phyloP scores from a whole-genome alignment of 1,140 invertebrate genomes.

The Epicauta chinensis region DNA sequence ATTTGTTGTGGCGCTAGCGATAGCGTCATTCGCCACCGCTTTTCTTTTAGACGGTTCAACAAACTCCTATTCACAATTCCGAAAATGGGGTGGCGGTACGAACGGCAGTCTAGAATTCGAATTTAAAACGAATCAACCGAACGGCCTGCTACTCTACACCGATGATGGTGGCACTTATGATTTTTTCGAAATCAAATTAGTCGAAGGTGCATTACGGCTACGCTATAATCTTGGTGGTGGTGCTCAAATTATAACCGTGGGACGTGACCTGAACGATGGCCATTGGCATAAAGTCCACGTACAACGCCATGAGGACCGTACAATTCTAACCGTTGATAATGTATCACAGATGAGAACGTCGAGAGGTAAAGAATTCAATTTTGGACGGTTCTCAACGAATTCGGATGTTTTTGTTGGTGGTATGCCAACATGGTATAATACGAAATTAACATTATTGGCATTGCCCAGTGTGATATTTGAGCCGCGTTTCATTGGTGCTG shows the following conservation, averaged over 20 bases:
- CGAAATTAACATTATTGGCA: constrained; percentile 73
- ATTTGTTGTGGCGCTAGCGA: no score
- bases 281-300: constrained; percentile 87
- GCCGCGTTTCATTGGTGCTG: constrained; percentile 76
- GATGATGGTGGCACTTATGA: constrained; percentile 91
- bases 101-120: constrained; percentile 87
- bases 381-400: constrained; percentile 76
- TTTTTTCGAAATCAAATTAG: constrained; percentile 92
- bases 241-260: constrained; percentile 80
- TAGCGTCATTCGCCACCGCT: constrained; percentile 24
- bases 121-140: constrained; percentile 85
- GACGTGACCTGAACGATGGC: constrained; percentile 77
- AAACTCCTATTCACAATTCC: constrained; percentile 82
- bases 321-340: constrained; percentile 74
- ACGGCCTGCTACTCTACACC: constrained; percentile 84
- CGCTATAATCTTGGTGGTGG: constrained; percentile 82
- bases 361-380: constrained; percentile 76
- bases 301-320: constrained; percentile 66
- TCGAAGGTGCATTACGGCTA: constrained; percentile 81
- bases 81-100: constrained; percentile 79
- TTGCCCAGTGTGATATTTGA: constrained; percentile 87
- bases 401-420: constrained; percentile 90
- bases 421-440: constrained; percentile 82
- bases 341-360: constrained; percentile 66
- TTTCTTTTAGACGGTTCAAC: constrained; percentile 78